phyloP scores from a whole-genome alignment of 2,797 vertebrate genomes.

The Myotis planiceps region DNA sequence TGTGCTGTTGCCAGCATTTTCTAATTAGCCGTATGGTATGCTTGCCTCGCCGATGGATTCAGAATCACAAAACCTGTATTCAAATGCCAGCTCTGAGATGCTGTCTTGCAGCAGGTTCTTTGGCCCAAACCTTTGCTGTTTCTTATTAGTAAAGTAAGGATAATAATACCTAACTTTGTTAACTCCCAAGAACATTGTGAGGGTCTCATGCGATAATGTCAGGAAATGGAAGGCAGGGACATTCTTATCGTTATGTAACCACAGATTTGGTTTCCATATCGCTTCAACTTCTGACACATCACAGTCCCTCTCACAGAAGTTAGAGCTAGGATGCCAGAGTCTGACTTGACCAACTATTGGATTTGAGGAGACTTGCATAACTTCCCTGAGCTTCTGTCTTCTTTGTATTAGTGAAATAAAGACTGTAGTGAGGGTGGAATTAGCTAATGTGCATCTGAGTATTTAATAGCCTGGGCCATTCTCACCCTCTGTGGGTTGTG shows the following conservation, averaged over 20 bases:
- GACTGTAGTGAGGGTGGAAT: background rate
- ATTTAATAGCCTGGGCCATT: too few species aligned
- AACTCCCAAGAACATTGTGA: background rate
- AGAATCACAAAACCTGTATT: background rate
- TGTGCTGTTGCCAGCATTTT: background rate
- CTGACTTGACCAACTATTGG: background rate
- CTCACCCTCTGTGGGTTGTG: background rate
- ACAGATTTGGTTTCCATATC: background rate
- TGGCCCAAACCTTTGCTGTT: background rate
- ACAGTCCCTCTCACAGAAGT: background rate
- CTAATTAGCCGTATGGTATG: background rate
- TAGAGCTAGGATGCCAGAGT: background rate
- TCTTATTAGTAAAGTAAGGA: background rate
- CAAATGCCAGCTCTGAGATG: background rate
- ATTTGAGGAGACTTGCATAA: background rate
- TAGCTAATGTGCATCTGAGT: too few species aligned
- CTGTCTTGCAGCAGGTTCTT: background rate
- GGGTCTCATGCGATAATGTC: background rate
- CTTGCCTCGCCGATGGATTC: background rate
- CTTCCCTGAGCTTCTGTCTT: background rate
- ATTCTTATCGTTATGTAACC: too few species aligned
- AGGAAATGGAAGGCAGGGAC: accelerated
- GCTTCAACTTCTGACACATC: background rate
- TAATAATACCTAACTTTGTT: background rate
- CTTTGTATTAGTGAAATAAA: background rate